Base-by-base conservation (phyloP, 2,797 vertebrate genomes). In the Apogon hyalosoma region DNA sequence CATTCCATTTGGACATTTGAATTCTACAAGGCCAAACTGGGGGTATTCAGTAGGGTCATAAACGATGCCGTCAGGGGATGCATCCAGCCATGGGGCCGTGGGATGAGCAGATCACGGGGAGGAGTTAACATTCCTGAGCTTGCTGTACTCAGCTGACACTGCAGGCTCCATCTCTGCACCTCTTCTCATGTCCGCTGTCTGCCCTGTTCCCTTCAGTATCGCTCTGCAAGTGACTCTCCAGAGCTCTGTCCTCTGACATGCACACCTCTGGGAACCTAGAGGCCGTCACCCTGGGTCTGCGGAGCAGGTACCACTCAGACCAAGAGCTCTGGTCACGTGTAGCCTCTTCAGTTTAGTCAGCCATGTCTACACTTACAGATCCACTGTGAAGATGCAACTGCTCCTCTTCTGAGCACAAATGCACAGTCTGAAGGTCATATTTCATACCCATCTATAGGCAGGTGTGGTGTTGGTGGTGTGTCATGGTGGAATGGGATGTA, bases 141-240 rank as follows among this genome's bases (percentile, higher is more conserved):
- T n/a, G n/a, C n/a, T n/a, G n/a, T n/a, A n/a, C n/a, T n/a, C n/a
- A n/a, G n/a, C 14, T 15, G 57, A 42, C 7, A 19, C 55, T 21
- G 31, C 53, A 49, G 60, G 49, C 57, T 77, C 63, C 41, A 56
- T 70, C 6, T 55, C 47, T 21, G 56, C 33, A 7, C 57, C 47
- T 49, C 31, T 62, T 16, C 40, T 73, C 39, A 69, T 56, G 11
- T 56, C 52, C 19, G 52, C 69, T 2, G 33, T 75, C n/a, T 73
- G 54, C 38, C 10, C 45, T 11, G 54, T 54, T 18, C 49, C 42
- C 10, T 14, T 19, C 14, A 67, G 19, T 19, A 63, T 66, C 62
- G n/a, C 11, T 43, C 16, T 12, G 56, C 56, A 11, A 72, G 63
- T 39, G 45, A 52, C 33, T 47, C 57, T 19, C 16, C 47, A 49